Base-by-base conservation (phyloP, 2,113 vertebrate genomes). In the Prietella phreatophila region DNA sequence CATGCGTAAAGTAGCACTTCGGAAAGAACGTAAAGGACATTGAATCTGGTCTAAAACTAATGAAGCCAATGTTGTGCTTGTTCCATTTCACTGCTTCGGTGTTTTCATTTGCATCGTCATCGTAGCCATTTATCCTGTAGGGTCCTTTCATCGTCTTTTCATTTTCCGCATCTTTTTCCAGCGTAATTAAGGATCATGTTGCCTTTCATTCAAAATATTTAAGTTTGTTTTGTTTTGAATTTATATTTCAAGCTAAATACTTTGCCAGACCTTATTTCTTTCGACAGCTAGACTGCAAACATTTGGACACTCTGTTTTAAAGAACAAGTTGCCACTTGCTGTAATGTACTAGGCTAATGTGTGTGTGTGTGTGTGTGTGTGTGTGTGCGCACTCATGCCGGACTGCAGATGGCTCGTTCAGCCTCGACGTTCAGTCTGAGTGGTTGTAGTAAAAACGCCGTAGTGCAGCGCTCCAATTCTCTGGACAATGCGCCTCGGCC, bases 391-490 rank as follows among this genome's bases (percentile, higher is more conserved):
- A 36, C 1, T 85, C 71, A 84, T 89, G 71, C 80, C 6, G 90
- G n/a, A 90, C 91, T 95, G 85, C 94, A 97, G 97, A 96, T 98
- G 91, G 93, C 92, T 91, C 92, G 91, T 90, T 97, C 94, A 88
- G 88, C 97, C 90, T 97, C 96, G 75, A 95, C 92, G 0, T 93
- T 95, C 95, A 97, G 80, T 95, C 90, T 96, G 90, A 96, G 56
- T 84, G 96, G 95, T 92, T 93, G 94, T 91, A 78, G 92, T 91
- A 96, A 96, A 92, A 92, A 89, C 83, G 92, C 93, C 61, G 88
- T 90, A 88, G 95, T 96, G 91, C 96, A 96, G 91, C 83, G 93
- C 87, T 98, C 96, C 82, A 95, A 93, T 91, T 97, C 96, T 92
- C 89, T 97, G 93, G 95, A 94, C 85, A 93, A 94, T 89, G 93